Evolutionary conservation across 64 coral and sea anemone genomes (phyloP).

Genomic region (Pachyseris speciosa): DNA sequence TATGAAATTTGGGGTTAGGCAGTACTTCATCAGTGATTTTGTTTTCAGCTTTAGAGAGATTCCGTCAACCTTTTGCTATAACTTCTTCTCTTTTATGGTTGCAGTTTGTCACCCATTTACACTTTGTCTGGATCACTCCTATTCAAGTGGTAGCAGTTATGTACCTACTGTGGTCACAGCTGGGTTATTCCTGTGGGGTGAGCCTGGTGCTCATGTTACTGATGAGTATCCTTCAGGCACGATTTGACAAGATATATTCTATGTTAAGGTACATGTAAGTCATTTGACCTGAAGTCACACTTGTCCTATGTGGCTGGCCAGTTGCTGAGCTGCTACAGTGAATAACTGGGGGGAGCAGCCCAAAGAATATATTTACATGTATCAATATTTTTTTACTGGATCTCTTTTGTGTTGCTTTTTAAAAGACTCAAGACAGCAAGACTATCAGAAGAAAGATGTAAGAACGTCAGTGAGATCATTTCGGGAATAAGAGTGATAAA

Average conservation of each 20-base stretch:
- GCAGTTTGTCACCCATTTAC: slow-evolving; percentile 1
- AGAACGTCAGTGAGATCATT: slow-evolving; percentile 55
- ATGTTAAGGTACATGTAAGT: slow-evolving; percentile 6
- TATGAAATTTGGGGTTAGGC: too few species aligned
- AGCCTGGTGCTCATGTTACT: background rate
- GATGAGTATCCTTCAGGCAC: background rate
- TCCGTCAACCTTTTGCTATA: too few species aligned
- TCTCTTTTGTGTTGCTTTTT: too few species aligned
- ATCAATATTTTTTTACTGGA: too few species aligned
- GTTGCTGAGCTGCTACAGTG: too few species aligned
- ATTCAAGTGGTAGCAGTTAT: slow-evolving; percentile 7
- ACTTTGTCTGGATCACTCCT: slow-evolving; percentile 33
- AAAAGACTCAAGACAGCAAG: slow-evolving; percentile 59
- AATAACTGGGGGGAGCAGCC: too few species aligned
- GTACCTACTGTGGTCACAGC: slow-evolving; percentile 15
- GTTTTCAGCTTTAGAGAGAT: too few species aligned
- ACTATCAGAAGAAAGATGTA: slow-evolving; percentile 59
- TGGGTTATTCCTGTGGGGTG: slow-evolving; percentile 2
- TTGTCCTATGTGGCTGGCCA: too few species aligned
- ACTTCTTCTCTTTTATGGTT: background rate
- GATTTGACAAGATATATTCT: background rate
- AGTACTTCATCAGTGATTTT: too few species aligned
- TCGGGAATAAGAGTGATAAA: slow-evolving; percentile 60
- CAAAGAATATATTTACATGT: too few species aligned
- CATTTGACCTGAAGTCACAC: too few species aligned